A percentile compares a stretch with the other conserved stretches of the same genome.
Evolutionary conservation across 2,888 invertebrate genomes (phyloP).

Genomic region (Himalopsyche kuldschensis): DNA sequence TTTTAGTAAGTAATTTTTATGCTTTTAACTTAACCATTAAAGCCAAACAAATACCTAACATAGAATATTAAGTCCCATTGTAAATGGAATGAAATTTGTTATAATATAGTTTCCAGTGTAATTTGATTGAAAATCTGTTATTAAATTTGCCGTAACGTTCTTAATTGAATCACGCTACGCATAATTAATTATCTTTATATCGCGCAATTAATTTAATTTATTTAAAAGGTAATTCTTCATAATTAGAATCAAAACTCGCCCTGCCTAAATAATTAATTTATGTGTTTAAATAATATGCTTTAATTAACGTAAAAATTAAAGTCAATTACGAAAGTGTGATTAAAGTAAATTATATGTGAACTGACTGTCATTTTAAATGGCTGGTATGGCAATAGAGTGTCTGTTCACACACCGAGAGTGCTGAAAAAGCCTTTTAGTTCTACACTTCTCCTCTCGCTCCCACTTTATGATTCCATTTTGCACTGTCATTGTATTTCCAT

Average conservation of each 20-base stretch:
- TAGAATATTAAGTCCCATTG: too few species aligned
- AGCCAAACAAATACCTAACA: too few species aligned
- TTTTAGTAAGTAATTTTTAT: too few species aligned
- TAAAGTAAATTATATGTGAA: background rate
- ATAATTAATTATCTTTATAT: background rate
- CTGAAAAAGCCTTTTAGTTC: slow-evolving; percentile 22
- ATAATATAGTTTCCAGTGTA: too few species aligned
- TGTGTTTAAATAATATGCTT: background rate
- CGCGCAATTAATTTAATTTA: background rate
- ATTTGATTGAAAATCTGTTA: too few species aligned
- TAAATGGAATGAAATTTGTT: too few species aligned
- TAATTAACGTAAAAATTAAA: background rate
- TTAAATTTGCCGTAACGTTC: too few species aligned
- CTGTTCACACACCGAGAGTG: background rate
- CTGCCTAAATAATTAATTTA: background rate
- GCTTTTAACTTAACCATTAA: too few species aligned
- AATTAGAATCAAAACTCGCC: background rate
- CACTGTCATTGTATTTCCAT: slow-evolving; percentile 35
- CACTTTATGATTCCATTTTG: slow-evolving; percentile 34
- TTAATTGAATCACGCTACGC: background rate
- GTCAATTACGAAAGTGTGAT: slow-evolving; percentile 7
- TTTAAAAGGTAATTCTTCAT: background rate
- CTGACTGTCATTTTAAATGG: background rate
- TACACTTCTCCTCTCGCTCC: slow-evolving; percentile 22
- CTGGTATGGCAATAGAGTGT: background rate